phyloP scores from a whole-genome alignment of 2,888 invertebrate species.

The Hartigia nigra region DNA sequence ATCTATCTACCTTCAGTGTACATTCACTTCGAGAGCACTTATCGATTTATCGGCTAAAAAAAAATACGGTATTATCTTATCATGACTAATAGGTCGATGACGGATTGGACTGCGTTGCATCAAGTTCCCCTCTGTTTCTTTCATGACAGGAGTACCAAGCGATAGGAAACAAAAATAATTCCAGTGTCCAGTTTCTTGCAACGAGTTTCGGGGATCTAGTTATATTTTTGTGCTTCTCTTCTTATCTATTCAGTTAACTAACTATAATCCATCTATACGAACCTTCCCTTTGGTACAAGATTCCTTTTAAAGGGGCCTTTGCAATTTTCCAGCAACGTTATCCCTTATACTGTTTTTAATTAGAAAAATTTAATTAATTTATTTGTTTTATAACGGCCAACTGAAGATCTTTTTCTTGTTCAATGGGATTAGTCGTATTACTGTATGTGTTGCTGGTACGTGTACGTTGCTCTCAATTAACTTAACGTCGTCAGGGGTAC shows the following conservation, averaged over 20 bases:
- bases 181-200: not conserved
- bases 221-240: not conserved
- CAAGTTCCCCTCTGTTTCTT: not conserved
- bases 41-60: not conserved
- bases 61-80: not conserved
- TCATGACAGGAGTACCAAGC: not conserved
- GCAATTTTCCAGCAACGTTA: not conserved
- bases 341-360: not conserved
- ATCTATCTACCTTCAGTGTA: not conserved
- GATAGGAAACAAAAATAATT: not conserved
- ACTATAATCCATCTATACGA: not conserved
- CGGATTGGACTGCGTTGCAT: not conserved
- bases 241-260: not conserved
- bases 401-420: too few relatives aligned
- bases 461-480: constrained; percentile 1
- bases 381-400: too few relatives aligned
- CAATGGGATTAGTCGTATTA: not conserved
- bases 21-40: not conserved
- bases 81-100: not conserved
- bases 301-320: not conserved
- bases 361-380: not conserved
- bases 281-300: not conserved
- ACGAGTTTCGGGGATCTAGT: not conserved
- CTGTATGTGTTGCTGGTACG: not conserved
- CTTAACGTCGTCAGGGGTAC: not conserved